Percentiles rank a stretch among this genome's conserved stretches.
Conservation (phyloP, 2,888 invertebrate genomes). For the Melanargia galathea region DNA sequence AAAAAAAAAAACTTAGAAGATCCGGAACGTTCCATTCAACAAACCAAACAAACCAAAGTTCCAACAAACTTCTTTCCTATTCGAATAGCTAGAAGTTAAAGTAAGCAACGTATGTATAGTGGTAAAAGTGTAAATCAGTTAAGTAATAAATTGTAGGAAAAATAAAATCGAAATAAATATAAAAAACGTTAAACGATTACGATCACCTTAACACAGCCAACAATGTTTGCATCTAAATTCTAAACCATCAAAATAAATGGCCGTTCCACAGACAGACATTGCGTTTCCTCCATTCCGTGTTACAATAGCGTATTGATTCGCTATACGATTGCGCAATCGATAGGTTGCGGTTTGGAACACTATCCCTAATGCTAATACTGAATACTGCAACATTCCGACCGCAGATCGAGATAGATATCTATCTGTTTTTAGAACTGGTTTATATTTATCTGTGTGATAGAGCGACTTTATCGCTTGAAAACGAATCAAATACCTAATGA, state of each 20-base stretch:
- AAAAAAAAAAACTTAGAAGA: no score
- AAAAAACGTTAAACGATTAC: background rate
- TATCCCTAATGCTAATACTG: slow-evolving; percentile 26
- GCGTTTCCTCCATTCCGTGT: slow-evolving; percentile 29
- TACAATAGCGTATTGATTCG: slow-evolving; percentile 35
- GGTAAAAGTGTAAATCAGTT: no score
- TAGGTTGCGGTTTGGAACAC: slow-evolving; percentile 28
- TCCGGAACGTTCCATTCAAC: no score
- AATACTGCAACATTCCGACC: slow-evolving; percentile 32
- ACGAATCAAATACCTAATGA: background rate
- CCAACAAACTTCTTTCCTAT: no score
- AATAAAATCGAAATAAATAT: background rate
- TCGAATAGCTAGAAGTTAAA: no score
- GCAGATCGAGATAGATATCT: slow-evolving; percentile 21
- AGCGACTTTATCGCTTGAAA: slow-evolving; percentile 7
- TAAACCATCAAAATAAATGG: slow-evolving; percentile 21
- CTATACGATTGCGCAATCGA: slow-evolving; percentile 26
- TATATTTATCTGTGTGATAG: background rate
- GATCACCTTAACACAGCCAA: slow-evolving; percentile 7
- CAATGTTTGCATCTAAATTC: background rate
- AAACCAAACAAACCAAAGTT: no score
- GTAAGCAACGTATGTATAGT: no score
- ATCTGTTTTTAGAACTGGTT: slow-evolving; percentile 13
- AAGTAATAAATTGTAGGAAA: background rate
- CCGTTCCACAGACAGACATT: slow-evolving; percentile 10